Evolutionary conservation across 2,113 vertebrate genomes (phyloP).

Genomic region (Rafetus swinhoei): DNA sequence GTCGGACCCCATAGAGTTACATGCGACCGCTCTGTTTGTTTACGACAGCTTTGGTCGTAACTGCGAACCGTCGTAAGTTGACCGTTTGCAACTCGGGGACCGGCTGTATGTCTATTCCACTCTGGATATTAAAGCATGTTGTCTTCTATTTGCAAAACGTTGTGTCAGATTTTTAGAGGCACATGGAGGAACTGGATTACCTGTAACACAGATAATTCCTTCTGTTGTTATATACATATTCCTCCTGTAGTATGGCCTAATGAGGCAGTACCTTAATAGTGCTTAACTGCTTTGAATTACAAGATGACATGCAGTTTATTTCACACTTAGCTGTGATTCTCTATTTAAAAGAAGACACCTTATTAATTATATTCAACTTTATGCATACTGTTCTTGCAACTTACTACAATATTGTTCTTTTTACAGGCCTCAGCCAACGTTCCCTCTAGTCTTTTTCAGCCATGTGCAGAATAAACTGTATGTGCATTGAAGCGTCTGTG

Average conservation of each 20-base stretch:
- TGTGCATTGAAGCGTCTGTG: no score
- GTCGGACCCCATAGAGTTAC: no score
- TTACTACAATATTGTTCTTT: not conserved
- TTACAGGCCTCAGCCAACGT: not conserved
- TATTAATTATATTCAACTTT: not conserved
- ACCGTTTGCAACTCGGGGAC: no score
- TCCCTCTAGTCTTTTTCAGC: not conserved
- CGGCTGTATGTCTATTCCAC: not conserved
- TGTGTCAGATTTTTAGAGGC: not conserved
- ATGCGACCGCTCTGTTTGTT: no score
- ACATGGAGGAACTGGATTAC: not conserved
- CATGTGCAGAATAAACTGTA: no score
- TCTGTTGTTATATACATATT: not conserved
- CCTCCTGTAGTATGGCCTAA: not conserved
- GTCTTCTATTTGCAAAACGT: not conserved
- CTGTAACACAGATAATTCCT: not conserved
- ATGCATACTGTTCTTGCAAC: not conserved
- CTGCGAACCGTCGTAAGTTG: no score
- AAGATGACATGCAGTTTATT: not conserved
- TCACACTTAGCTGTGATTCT: not conserved
- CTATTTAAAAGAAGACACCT: no score
- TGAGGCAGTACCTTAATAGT: not conserved
- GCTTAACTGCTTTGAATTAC: not conserved
- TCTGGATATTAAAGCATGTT: not conserved
- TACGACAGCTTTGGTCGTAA: no score